These are phyloP conservation scores for Cuculus canorus DNA, from an alignment of 2,797 vertebrate genomes.

Conservation along the genomic window DNA sequence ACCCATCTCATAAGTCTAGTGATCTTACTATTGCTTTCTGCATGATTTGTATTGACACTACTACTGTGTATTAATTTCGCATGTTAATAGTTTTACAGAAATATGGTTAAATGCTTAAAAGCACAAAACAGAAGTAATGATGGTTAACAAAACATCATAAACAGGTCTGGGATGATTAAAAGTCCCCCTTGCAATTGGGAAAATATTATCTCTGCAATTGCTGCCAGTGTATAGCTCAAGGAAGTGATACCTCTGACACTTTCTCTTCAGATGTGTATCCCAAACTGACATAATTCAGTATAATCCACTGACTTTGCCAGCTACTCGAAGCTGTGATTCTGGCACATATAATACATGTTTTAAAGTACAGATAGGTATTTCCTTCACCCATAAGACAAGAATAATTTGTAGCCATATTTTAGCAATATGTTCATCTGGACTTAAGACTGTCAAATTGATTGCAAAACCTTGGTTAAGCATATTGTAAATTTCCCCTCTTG, in stretches of 20 bases:
- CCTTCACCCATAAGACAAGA: neutral
- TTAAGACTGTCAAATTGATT: neutral
- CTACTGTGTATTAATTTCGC: neutral
- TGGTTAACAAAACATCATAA: neutral
- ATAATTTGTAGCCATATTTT: conserved; percentile 32
- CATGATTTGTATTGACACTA: neutral
- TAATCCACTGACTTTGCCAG: neutral
- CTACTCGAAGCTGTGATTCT: neutral
- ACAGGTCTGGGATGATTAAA: conserved; percentile 17
- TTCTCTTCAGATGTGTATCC: conserved; percentile 9
- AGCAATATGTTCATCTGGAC: neutral
- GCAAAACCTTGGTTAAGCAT: neutral
- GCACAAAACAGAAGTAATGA: neutral
- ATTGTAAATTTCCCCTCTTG: neutral
- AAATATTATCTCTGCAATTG: conserved; percentile 54
- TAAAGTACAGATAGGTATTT: conserved; percentile 18
- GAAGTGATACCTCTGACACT: neutral
- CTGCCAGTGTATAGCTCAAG: conserved; percentile 37
- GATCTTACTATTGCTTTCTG: neutral
- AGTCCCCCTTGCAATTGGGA: neutral
- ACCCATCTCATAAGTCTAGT: neutral
- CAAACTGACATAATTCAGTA: neutral
- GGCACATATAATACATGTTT: neutral
- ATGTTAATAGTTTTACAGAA: conserved; percentile 52
- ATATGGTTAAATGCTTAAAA: conserved; percentile 44